These are phyloP conservation scores for Myiotriccus ornatus DNA, from an alignment of 2,797 vertebrate species.

Conservation along the genomic window DNA sequence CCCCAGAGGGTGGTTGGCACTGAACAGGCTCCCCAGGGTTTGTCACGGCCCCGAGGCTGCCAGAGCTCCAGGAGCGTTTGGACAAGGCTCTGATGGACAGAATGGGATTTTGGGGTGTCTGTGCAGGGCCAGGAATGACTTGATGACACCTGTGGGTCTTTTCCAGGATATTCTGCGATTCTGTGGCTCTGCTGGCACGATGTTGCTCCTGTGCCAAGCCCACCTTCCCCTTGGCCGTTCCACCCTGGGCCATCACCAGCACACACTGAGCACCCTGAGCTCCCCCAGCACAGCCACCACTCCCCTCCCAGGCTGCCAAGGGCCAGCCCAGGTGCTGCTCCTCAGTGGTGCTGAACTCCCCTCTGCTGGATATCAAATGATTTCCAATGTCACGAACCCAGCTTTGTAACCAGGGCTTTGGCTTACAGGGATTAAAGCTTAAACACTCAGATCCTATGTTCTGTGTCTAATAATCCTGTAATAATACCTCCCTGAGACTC, in stretches of 20 bases:
- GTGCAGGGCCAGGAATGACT: neutral
- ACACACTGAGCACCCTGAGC: rapidly evolving
- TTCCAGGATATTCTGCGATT: neutral
- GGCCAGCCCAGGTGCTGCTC: neutral
- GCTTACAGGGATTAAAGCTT: slow-evolving; percentile 30
- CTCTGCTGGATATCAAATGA: neutral
- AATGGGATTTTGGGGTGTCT: neutral
- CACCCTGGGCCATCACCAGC: neutral
- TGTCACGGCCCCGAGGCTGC: neutral
- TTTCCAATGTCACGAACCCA: neutral
- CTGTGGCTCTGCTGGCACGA: neutral
- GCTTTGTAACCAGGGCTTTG: slow-evolving; percentile 2
- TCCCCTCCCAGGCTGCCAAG: neutral
- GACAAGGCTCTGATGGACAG: neutral
- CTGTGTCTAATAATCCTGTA: neutral
- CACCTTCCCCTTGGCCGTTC: neutral
- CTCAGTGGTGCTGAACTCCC: neutral
- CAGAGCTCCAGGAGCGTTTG: neutral
- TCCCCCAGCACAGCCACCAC: neutral
- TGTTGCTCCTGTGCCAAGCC: neutral
- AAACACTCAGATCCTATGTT: neutral
- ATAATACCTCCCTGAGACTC: neutral
- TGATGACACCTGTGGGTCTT: no score
- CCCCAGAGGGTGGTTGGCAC: neutral
- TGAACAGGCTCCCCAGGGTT: neutral